Conservation (phyloP, 2,113 vertebrate genomes). For the Copsychus sechellarum region DNA sequence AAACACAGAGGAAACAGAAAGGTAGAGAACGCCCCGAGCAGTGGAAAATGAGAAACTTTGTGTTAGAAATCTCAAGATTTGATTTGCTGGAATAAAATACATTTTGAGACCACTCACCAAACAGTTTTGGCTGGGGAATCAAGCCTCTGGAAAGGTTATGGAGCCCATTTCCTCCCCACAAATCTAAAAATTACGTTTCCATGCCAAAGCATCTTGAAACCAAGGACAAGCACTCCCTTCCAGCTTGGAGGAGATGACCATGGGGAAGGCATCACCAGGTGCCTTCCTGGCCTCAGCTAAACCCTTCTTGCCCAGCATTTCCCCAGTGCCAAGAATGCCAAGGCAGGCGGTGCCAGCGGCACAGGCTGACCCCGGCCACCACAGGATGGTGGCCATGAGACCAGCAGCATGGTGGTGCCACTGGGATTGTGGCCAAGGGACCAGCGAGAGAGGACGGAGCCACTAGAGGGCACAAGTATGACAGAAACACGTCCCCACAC, state of each 20-base stretch:
- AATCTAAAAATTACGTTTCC: background rate
- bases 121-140: background rate
- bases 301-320: background rate
- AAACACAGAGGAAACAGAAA: background rate
- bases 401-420: accelerated
- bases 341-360: background rate
- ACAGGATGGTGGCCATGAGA: background rate
- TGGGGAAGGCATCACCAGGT: background rate
- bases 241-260: background rate
- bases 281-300: background rate
- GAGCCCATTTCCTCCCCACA: background rate
- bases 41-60: slow-evolving; percentile 11
- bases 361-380: accelerated
- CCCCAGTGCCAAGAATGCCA: accelerated
- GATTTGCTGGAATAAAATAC: slow-evolving; percentile 14
- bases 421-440: background rate
- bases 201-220: background rate
- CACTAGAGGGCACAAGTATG: slow-evolving; percentile 60
- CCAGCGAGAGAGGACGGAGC: background rate
- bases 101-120: background rate
- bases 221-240: background rate
- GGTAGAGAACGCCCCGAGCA: slow-evolving; percentile 14
- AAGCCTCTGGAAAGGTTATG: background rate
- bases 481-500: background rate
- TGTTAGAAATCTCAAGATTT: slow-evolving; percentile 18